These are phyloP conservation scores for Polypedilum pembai DNA, from an alignment of 1,140 invertebrate species.

Conservation along the genomic window DNA sequence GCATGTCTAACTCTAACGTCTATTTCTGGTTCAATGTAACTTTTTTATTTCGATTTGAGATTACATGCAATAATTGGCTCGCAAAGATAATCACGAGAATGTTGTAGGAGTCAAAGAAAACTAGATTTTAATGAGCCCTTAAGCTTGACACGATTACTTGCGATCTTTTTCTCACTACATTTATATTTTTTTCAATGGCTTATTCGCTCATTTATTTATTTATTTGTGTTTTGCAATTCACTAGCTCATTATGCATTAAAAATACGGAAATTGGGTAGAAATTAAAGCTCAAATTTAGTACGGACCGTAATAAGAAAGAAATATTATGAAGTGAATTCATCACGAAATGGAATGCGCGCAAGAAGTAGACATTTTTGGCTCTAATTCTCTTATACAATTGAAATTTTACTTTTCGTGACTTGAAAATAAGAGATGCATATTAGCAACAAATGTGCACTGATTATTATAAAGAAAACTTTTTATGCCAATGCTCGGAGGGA, in stretches of 20 bases:
- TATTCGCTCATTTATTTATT: too few species aligned
- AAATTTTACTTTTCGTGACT: background rate
- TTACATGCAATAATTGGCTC: background rate
- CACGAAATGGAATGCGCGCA: too few species aligned
- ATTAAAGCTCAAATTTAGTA: background rate
- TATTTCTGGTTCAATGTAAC: conserved; percentile 7
- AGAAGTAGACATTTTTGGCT: too few species aligned
- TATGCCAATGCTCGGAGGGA: too few species aligned
- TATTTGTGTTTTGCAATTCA: background rate
- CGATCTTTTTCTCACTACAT: background rate
- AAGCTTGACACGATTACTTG: conserved; percentile 10
- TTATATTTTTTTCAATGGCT: background rate
- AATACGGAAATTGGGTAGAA: background rate
- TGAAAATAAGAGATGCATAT: background rate
- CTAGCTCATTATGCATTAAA: background rate
- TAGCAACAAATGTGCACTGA: background rate
- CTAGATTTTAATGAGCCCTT: conserved; percentile 17
- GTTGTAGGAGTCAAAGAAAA: background rate
- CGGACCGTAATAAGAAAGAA: too few species aligned
- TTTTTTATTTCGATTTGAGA: conserved; percentile 16
- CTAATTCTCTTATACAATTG: too few species aligned
- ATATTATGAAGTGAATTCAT: too few species aligned
- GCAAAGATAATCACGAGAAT: background rate
- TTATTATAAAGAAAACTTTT: background rate
- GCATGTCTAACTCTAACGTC: background rate